phyloP scores from a whole-genome alignment of 2,888 invertebrate species.

The Pterostichus niger region DNA sequence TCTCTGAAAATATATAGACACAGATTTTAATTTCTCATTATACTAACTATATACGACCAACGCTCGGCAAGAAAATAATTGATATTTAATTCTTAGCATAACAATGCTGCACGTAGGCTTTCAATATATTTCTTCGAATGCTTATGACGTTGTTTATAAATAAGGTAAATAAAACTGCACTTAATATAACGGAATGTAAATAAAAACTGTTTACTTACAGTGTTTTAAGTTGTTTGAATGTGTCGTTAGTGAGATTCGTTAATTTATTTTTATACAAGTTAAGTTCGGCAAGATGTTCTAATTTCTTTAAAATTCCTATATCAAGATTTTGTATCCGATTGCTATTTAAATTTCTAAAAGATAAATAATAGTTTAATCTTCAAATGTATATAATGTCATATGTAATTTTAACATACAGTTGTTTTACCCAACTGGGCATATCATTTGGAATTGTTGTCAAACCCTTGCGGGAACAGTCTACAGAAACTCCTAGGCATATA shows the following conservation, averaged over 20 bases:
- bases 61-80: no score
- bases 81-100: background rate
- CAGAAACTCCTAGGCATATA: slow-evolving; percentile 85
- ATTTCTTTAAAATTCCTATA: slow-evolving; percentile 85
- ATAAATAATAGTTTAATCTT: slow-evolving; percentile 47
- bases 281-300: slow-evolving; percentile 85
- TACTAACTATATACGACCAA: no score
- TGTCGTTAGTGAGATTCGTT: slow-evolving; percentile 84
- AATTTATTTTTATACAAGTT: slow-evolving; percentile 90
- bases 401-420: slow-evolving; percentile 81
- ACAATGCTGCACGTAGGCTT: background rate
- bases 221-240: no score
- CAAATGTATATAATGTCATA: slow-evolving; percentile 38
- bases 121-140: slow-evolving; percentile 60
- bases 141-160: slow-evolving; percentile 22
- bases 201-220: slow-evolving; percentile 80
- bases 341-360: slow-evolving; percentile 82
- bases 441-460: slow-evolving; percentile 84
- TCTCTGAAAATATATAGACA: slow-evolving; percentile 79
- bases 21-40: no score
- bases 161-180: background rate
- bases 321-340: slow-evolving; percentile 87
- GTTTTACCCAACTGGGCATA: slow-evolving; percentile 88
- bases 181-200: slow-evolving; percentile 15
- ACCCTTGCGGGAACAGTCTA: slow-evolving; percentile 87